phyloP scores from a whole-genome alignment of 2,888 invertebrate species.

The Aspidiotus destructor region DNA sequence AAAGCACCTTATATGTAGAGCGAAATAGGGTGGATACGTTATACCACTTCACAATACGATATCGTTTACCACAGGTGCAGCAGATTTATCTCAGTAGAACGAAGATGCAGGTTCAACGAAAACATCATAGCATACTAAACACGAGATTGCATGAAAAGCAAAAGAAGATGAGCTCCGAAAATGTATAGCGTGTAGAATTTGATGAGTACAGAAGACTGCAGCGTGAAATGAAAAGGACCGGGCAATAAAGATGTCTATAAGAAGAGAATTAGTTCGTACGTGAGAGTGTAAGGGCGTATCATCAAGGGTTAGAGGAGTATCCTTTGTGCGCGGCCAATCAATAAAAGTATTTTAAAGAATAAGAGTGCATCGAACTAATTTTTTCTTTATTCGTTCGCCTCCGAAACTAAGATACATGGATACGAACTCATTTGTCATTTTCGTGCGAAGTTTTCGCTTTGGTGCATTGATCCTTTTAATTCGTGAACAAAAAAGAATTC shows the following conservation, averaged over 20 bases:
- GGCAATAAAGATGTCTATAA: slow-evolving; percentile 2
- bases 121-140: background rate
- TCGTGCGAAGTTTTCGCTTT: no score
- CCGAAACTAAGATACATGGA: no score
- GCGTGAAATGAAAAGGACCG: background rate
- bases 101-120: slow-evolving; percentile 4
- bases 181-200: background rate
- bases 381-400: no score
- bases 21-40: background rate
- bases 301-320: no score
- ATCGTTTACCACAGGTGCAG: slow-evolving; percentile 4
- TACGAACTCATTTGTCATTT: no score
- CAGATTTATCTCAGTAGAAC: background rate
- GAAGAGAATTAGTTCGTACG: slow-evolving; percentile 3
- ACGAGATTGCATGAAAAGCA: background rate
- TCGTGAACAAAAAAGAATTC: no score
- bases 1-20: slow-evolving; percentile 3
- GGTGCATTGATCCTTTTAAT: no score
- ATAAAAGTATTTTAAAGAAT: background rate
- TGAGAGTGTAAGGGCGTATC: background rate
- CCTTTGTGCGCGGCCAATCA: no score
- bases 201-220: background rate
- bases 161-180: background rate
- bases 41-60: background rate
- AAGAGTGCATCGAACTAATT: slow-evolving; percentile 1